Conservation (phyloP, 2,888 invertebrate genomes). For the Zelleria hepariella region DNA sequence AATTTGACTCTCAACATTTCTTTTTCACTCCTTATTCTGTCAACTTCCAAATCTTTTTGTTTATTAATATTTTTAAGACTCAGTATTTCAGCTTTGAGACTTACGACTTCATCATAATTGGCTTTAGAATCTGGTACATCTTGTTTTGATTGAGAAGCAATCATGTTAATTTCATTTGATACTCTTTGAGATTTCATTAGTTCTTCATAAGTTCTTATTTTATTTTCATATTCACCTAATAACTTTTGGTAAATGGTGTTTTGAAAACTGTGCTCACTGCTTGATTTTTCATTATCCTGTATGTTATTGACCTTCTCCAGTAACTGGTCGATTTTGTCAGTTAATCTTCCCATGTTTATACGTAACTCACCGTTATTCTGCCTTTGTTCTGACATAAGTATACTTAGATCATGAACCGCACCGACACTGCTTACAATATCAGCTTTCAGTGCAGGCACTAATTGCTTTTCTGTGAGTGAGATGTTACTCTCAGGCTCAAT, state of each 20-base stretch:
- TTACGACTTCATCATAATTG: slow-evolving; percentile 11
- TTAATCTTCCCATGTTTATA: slow-evolving; percentile 49
- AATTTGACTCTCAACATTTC: slow-evolving; percentile 2
- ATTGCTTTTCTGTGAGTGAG: slow-evolving; percentile 30
- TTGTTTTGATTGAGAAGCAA: slow-evolving; percentile 6
- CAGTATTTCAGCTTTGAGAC: slow-evolving; percentile 21
- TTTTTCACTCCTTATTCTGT: slow-evolving; percentile 27
- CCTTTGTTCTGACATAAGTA: slow-evolving; percentile 52
- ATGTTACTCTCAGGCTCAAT: slow-evolving; percentile 17
- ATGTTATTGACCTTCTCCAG: slow-evolving; percentile 33
- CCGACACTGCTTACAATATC: slow-evolving; percentile 20
- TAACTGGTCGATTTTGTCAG: slow-evolving; percentile 48
- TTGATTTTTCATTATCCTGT: slow-evolving; percentile 20
- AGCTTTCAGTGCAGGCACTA: slow-evolving; percentile 34
- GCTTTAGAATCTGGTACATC: background rate
- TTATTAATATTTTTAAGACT: slow-evolving; percentile 23
- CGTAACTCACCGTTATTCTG: slow-evolving; percentile 52
- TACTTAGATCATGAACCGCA: slow-evolving; percentile 29
- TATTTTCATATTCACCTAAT: slow-evolving; percentile 52
- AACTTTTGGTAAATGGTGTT: slow-evolving; percentile 44
- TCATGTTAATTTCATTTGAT: slow-evolving; percentile 19
- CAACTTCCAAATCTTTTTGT: slow-evolving; percentile 29
- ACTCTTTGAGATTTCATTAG: slow-evolving; percentile 25
- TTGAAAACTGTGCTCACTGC: slow-evolving; percentile 28
- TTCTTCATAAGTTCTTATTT: slow-evolving; percentile 53